phyloP scores from a whole-genome alignment of 2,113 vertebrate genomes.

The Empidonax traillii region DNA sequence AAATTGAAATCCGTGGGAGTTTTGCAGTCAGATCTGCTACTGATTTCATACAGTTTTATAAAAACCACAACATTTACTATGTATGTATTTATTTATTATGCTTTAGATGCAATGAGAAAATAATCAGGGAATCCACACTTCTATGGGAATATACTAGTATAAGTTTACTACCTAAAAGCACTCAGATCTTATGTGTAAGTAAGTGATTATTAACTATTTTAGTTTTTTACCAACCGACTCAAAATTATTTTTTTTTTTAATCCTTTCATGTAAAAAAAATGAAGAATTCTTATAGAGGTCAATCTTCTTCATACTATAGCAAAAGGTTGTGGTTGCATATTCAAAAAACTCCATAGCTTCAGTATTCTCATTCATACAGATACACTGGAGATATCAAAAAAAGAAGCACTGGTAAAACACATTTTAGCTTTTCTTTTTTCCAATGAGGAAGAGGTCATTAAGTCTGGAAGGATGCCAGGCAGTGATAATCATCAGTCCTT shows the following conservation, averaged over 20 bases:
- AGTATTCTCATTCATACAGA: neutral
- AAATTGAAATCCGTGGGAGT: neutral
- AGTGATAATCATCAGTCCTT: conserved; percentile 58
- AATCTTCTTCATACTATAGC: neutral
- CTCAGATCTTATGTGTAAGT: neutral
- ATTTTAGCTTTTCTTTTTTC: neutral
- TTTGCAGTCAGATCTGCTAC: neutral
- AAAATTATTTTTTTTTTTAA: neutral
- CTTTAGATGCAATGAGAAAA: neutral
- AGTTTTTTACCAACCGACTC: too few relatives aligned
- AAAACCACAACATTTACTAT: neutral
- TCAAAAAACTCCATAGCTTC: neutral
- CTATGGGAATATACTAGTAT: neutral
- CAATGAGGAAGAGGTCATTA: neutral
- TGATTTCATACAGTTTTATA: neutral
- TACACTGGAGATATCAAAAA: neutral
- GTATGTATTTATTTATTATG: neutral
- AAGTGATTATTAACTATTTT: neutral
- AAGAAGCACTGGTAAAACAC: neutral
- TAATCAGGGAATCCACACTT: neutral
- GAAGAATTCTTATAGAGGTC: neutral
- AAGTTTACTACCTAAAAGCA: neutral
- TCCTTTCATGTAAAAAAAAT: neutral
- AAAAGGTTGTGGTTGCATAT: neutral
- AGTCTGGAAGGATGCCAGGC: conserved; percentile 17